Evolutionary conservation across 37 sponge, comb jelly and placozoan species (phyloP), one percentile per base, ranked within the genome.

Genomic region (Ianthella basta): DNA sequence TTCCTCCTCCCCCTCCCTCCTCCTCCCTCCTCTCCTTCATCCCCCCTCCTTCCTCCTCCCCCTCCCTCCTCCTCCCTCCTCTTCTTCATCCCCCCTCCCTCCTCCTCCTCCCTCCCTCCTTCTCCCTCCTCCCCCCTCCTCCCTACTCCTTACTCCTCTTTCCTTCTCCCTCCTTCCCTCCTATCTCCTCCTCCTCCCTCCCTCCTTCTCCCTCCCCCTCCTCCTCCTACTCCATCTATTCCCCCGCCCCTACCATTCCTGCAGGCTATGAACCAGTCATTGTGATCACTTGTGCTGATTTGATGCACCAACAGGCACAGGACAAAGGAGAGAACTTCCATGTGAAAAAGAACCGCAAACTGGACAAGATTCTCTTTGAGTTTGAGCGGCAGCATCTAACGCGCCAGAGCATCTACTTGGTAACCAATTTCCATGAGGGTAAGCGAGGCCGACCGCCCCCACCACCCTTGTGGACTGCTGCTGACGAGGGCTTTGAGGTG

Each of bases 231-330:
- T 56, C 33, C 27, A 8, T 18, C 21, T 23, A 3, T 14, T 6
- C 73, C 13, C 37, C 37, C 23, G 6, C 13, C 23, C 73, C 4
- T 10, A 36, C 13, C 12, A 1, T 5, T 72, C 3, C 50, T 44
- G 50, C 50, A 92, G 92, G 93, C n/a, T 97, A 97, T 81, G 97
- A 97, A 59, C 97, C 97, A 53, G 86, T 94, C 8, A 90, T 97
- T 33, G 97, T 94, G 39, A 78, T 97, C 56, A 90, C 97, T 0
- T 94, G 92, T 88, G 66, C 94, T 59, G 97, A 97, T 36, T 85
- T 94, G 13, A 94, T 97, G 33, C 84, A 90, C 84, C 86, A 89
- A 33, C 85, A 92, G 50, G 90, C 93, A 16, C 59, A 80, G 14
- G 80, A 84, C 40, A 59, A 59, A 0, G 93, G 97, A 0, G 63